Conservation (phyloP, 2,113 vertebrate genomes). For the Dendropsophus ebraccatus region DNA sequence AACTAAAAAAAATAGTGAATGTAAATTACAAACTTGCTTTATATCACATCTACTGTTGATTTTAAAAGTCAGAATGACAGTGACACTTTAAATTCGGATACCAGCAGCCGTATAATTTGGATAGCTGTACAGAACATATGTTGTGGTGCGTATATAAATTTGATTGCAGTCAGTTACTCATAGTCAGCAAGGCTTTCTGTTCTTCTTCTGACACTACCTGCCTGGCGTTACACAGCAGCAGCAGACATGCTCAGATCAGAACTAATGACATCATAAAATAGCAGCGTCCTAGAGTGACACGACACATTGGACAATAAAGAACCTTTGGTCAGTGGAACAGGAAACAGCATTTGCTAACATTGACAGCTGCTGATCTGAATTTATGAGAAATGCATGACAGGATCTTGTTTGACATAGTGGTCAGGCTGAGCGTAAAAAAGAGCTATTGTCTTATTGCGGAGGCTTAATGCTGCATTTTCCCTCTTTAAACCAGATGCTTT, state of each 20-base stretch:
- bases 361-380: constrained; percentile 76
- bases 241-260: constrained; percentile 3
- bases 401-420: constrained; percentile 67
- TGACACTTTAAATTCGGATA: too few relatives aligned
- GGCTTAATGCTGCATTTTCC: constrained; percentile 49
- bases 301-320: constrained; percentile 46
- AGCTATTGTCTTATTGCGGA: constrained; percentile 61
- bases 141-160: not conserved
- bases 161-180: not conserved
- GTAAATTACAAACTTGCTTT: too few relatives aligned
- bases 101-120: too few relatives aligned
- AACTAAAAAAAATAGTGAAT: too few relatives aligned
- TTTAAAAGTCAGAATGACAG: too few relatives aligned
- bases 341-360: constrained; percentile 76
- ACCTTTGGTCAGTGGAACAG: constrained; percentile 69
- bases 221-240: not conserved
- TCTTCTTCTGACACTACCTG: not conserved
- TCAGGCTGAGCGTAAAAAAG: constrained; percentile 64
- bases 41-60: too few relatives aligned
- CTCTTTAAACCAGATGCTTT: constrained; percentile 58
- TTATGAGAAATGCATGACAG: constrained; percentile 70
- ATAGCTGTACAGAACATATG: not conserved
- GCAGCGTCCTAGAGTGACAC: constrained; percentile 17
- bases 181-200: not conserved
- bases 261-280: constrained; percentile 14